A percentile compares a stretch with the other conserved stretches of the same genome.
Conservation (phyloP, 2,888 invertebrate species). For the Atrina japonica region DNA sequence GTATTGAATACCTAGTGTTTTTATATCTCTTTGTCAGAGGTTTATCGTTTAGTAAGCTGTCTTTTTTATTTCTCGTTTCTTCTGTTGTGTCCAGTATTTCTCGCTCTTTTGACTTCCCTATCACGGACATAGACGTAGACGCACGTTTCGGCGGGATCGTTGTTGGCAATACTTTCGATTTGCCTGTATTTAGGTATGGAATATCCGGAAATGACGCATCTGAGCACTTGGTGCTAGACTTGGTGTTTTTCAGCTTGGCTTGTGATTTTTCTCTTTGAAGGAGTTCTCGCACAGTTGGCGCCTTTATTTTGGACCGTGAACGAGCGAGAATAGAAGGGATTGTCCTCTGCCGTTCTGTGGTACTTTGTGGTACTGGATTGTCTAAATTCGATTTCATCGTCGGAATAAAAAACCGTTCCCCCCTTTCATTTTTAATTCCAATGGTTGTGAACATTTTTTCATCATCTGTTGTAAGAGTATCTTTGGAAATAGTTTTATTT, state of each 20-base stretch:
- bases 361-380: too few species aligned
- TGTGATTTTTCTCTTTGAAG: background rate
- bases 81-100: too few species aligned
- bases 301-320: background rate
- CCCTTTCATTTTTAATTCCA: too few species aligned
- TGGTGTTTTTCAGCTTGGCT: background rate
- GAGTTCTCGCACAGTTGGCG: constrained; percentile 16
- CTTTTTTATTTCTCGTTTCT: too few species aligned
- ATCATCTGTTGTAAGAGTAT: too few species aligned
- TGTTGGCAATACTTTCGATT: background rate
- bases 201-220: background rate
- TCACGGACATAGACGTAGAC: background rate
- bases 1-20: constrained; percentile 22
- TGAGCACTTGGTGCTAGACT: too few species aligned
- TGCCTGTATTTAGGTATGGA: background rate
- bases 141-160: constrained; percentile 12
- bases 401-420: too few species aligned
- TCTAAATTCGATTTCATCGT: too few species aligned
- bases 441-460: too few species aligned
- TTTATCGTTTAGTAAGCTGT: background rate
- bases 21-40: constrained; percentile 19
- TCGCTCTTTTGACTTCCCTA: background rate
- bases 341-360: too few species aligned
- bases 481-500: too few species aligned
- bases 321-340: constrained; percentile 3